A percentile compares a stretch with the other conserved stretches of the same genome.
Conservation (phyloP, 2,888 invertebrate genomes). For the Lasioglossum villosulum region DNA sequence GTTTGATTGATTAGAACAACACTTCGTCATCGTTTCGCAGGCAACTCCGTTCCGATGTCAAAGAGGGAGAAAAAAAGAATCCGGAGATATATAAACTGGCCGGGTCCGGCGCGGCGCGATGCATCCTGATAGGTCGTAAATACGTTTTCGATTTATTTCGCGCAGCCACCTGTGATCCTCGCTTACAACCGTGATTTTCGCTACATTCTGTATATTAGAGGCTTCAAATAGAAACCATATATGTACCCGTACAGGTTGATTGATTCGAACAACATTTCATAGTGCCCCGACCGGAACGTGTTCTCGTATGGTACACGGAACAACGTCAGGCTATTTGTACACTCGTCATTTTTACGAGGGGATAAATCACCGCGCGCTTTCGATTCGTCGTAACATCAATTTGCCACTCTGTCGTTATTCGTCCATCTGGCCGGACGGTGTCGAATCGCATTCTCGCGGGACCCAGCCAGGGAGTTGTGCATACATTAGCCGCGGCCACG, state of each 20-base stretch:
- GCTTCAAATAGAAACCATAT: constrained; percentile 6
- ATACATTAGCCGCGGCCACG: constrained; percentile 45
- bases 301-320: constrained; percentile 7
- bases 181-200: neutral
- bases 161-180: neutral
- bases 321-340: constrained; percentile 30
- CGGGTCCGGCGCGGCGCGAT: neutral
- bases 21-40: neutral
- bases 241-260: constrained; percentile 14
- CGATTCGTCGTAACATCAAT: constrained; percentile 53
- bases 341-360: constrained; percentile 50
- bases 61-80: neutral
- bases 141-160: constrained; percentile 6
- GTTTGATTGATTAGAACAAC: neutral
- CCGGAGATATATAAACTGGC: constrained; percentile 5
- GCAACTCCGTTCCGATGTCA: neutral
- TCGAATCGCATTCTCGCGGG: constrained; percentile 40
- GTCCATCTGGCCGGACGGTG: constrained; percentile 52
- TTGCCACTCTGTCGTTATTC: constrained; percentile 58
- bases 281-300: neutral
- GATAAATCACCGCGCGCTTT: constrained; percentile 51
- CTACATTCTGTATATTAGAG: constrained; percentile 10
- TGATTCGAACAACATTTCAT: constrained; percentile 19
- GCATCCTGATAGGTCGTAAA: neutral
- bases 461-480: constrained; percentile 25